These are phyloP conservation scores for Triplophysa siluroides DNA, from an alignment of 2,113 vertebrate species.

Conservation along the genomic window DNA sequence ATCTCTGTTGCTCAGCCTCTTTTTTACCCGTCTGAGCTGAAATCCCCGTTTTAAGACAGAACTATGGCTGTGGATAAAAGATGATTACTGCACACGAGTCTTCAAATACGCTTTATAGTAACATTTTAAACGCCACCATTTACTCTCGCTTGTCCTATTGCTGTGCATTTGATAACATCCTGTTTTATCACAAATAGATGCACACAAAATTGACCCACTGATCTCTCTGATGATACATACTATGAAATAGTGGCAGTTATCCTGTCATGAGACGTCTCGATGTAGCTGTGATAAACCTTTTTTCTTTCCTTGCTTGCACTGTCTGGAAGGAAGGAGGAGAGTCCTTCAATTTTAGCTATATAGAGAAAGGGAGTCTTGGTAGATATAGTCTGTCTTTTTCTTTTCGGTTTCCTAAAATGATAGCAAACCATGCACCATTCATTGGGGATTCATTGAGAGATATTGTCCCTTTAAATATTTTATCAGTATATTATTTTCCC, in stretches of 20 bases:
- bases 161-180: background rate
- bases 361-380: background rate
- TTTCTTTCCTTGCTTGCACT: constrained; percentile 53
- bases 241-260: constrained; percentile 18
- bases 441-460: no score
- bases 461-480: background rate
- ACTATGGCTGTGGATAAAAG: no score
- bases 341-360: background rate
- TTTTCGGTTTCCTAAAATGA: no score
- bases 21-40: background rate
- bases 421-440: no score
- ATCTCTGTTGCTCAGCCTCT: constrained; percentile 1
- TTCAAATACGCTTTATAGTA: no score
- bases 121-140: no score
- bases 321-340: background rate
- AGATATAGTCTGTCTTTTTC: background rate
- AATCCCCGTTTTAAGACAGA: background rate
- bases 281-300: constrained; percentile 26
- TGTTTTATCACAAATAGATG: background rate
- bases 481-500: background rate
- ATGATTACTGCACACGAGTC: no score
- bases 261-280: background rate
- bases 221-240: constrained; percentile 13
- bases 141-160: background rate
- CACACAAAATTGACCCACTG: constrained; percentile 7